Percentiles rank a stretch among this genome's conserved stretches.
These are phyloP conservation scores for Coelogynopora nodosa DNA, from an alignment of 2,888 invertebrate genomes.

Conservation along the genomic window DNA sequence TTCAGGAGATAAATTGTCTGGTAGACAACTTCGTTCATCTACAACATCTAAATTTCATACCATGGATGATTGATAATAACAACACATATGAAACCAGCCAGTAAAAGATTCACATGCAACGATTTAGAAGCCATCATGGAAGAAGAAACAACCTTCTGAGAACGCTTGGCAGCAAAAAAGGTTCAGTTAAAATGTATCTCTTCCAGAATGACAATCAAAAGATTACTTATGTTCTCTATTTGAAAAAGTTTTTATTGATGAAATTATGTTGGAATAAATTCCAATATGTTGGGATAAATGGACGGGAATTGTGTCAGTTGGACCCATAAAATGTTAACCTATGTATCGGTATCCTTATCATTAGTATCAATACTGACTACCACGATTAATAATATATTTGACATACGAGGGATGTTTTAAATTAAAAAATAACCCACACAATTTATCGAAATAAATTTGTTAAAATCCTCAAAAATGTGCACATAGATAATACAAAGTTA, in stretches of 20 bases:
- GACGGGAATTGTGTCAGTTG: slow-evolving; percentile 32
- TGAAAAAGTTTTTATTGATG: slow-evolving; percentile 44
- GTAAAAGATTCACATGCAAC: not conserved
- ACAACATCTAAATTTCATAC: not conserved
- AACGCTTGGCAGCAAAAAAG: not conserved
- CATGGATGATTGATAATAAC: not conserved
- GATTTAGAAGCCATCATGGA: not conserved
- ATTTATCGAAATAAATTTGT: no score
- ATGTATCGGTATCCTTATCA: no score
- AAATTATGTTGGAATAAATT: slow-evolving; percentile 27
- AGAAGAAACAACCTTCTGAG: not conserved
- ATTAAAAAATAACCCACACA: no score
- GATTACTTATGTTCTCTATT: slow-evolving; percentile 11
- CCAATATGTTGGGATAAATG: slow-evolving; percentile 43
- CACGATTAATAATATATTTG: no score
- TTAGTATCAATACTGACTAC: no score
- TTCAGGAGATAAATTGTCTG: not conserved
- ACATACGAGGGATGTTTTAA: no score
- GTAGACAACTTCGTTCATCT: not conserved
- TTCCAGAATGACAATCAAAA: not conserved
- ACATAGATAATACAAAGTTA: no score
- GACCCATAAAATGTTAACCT: not conserved
- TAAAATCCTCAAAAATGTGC: no score
- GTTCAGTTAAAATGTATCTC: not conserved
- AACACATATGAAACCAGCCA: not conserved